Conservation (phyloP, 2,113 vertebrate species). For the Pholis gunnellus region DNA sequence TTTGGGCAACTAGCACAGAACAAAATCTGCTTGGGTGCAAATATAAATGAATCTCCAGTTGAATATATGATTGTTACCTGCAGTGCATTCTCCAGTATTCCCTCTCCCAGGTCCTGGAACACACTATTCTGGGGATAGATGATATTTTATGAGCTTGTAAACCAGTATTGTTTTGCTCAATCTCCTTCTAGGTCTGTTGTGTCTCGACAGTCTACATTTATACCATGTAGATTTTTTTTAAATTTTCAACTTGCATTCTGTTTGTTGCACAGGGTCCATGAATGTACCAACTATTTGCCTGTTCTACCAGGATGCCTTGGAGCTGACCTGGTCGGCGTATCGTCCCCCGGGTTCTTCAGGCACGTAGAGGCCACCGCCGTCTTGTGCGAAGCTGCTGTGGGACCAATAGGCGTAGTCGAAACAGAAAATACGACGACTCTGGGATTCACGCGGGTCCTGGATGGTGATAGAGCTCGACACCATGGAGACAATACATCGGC, state of each 20-base stretch:
- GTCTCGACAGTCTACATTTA: not conserved
- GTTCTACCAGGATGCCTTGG: not conserved
- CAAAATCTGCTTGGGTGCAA: not conserved
- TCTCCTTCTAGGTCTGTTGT: too few relatives aligned
- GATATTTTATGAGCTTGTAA: not conserved
- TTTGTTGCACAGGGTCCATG: not conserved
- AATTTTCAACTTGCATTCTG: too few relatives aligned
- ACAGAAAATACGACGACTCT: constrained; percentile 80
- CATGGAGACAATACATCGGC: constrained; percentile 85
- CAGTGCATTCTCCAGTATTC: constrained; percentile 85
- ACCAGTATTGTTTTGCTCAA: too few relatives aligned
- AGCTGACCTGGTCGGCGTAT: constrained; percentile 87
- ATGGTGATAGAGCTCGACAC: constrained; percentile 81
- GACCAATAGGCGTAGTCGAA: constrained; percentile 88
- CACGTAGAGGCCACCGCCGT: constrained; percentile 77
- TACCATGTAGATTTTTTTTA: not conserved
- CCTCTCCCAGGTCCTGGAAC: constrained; percentile 85
- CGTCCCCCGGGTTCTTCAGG: constrained; percentile 81
- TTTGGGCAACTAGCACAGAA: not conserved
- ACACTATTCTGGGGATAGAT: constrained; percentile 77
- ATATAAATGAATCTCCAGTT: not conserved
- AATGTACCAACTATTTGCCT: not conserved
- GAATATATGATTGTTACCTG: constrained; percentile 68
- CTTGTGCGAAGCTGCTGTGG: constrained; percentile 81
- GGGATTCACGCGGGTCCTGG: constrained; percentile 80